Base-by-base conservation (phyloP, 2,888 invertebrate species). In the Hyalella azteca region DNA sequence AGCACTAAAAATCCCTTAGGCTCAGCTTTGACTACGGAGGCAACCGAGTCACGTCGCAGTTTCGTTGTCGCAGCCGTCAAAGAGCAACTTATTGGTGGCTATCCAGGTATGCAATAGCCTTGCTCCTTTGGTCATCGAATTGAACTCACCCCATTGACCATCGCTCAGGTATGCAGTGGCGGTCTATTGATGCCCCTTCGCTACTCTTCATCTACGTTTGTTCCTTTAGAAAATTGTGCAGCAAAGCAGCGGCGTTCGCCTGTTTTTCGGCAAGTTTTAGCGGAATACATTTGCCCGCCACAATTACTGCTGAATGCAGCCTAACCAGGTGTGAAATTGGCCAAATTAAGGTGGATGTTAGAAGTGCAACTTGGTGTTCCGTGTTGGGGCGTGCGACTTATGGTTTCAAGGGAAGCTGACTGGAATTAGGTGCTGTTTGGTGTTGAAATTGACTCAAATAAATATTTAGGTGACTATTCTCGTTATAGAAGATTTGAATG, bases 261-360 rank as follows among this genome's bases (percentile, higher is more conserved):
- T 36, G 66, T 66, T 66, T 66, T 66, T 66, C 66, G 36, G 66
- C 36, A 19, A 66, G 66, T 36, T 66, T 66, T 66, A 66, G 19
- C 66, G 29, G 66, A 36, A 32, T 29, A n/a, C 29, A 66, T 66
- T 66, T 66, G 13, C 36, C 66, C 66, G 19, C 36, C 36, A 36
- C 66, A 66, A 66, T 66, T 66, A 66, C 66, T 22, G 26, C 32
- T 66, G 36, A 66, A 66, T 36, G 66, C n/a, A 36, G 36, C 66
- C 39, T 66, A 66, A 66, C 66, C 36, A 66, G 15, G 66, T 36
- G 66, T 66, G 66, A 66, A 66, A 66, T 66, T 66, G 66, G 66
- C 36, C 66, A 36, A 66, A 66, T 66, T 66, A 66, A 36, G 5
- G 66, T 7, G 19, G 36, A 32, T n/a, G 32, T 54, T 66, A 19